Percentiles rank a stretch among this genome's conserved stretches.
phyloP scores from a whole-genome alignment of 2,797 vertebrate species.

The Picus viridis region DNA sequence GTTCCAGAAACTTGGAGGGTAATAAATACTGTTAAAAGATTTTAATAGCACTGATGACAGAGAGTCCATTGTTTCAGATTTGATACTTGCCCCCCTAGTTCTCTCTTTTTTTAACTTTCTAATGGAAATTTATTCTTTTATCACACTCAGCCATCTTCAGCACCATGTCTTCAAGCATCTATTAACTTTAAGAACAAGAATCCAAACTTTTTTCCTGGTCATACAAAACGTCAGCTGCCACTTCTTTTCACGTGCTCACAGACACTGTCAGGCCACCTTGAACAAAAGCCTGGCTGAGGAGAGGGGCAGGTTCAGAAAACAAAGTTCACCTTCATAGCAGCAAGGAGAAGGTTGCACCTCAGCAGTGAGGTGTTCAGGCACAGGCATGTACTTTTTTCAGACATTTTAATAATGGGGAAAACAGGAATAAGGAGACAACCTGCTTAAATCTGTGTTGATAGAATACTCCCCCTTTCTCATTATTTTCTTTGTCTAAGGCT shows the following conservation, averaged over 20 bases:
- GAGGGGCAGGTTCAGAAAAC: background rate
- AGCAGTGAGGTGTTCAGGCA: background rate
- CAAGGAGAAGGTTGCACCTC: background rate
- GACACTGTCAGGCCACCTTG: background rate
- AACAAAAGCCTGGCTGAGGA: background rate
- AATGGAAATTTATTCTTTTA: background rate
- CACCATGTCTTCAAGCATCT: background rate
- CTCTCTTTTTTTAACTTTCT: background rate
- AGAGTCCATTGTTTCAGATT: background rate
- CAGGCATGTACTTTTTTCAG: background rate
- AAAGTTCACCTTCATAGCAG: background rate
- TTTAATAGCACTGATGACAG: background rate
- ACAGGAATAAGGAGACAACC: background rate
- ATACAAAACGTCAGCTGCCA: fast-evolving
- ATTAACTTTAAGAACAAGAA: background rate
- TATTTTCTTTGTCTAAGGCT: background rate
- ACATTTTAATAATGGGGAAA: background rate
- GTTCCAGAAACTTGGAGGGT: background rate
- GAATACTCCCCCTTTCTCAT: background rate
- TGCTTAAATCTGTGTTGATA: background rate
- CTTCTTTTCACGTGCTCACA: background rate
- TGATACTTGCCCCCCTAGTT: background rate
- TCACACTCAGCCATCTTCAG: background rate
- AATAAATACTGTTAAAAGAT: background rate
- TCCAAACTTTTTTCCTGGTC: background rate